Conservation (phyloP, 2,888 invertebrate species). For the Coecobrya sp. region DNA sequence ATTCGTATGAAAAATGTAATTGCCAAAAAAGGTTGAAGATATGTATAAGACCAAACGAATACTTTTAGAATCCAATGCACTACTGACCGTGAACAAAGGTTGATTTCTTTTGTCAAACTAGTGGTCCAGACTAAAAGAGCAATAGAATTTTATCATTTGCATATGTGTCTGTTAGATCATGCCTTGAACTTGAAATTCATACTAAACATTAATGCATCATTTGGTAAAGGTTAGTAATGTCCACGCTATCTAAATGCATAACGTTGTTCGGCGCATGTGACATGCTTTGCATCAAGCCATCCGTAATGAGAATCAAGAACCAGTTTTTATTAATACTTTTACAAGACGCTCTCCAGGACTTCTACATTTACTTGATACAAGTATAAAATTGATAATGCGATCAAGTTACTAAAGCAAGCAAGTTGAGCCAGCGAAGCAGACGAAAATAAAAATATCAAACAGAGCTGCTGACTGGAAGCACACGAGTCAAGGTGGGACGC, state of each 20-base stretch:
- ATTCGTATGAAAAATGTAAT: not conserved
- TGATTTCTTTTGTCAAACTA: conserved; percentile 9
- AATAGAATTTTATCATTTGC: not conserved
- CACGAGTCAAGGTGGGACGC: not conserved
- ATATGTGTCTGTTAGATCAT: not conserved
- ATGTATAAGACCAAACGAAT: not conserved
- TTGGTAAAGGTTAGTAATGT: conserved; percentile 37
- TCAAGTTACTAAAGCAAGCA: not conserved
- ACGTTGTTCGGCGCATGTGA: not conserved
- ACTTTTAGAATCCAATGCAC: not conserved
- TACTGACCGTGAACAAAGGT: not conserved
- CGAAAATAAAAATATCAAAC: not conserved
- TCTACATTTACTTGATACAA: not conserved
- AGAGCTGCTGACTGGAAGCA: not conserved
- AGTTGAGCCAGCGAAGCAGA: not conserved
- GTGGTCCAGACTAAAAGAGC: not conserved
- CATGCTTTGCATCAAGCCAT: not conserved
- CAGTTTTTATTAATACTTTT: conserved; percentile 21
- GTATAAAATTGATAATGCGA: not conserved
- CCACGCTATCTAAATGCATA: not conserved
- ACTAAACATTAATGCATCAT: not conserved
- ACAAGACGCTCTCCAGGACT: not conserved
- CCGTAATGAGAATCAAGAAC: conserved; percentile 25
- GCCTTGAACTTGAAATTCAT: conserved; percentile 30
- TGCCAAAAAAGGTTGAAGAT: not conserved